Base-by-base conservation (phyloP, 1,140 invertebrate species). In the Venturia canescens region DNA sequence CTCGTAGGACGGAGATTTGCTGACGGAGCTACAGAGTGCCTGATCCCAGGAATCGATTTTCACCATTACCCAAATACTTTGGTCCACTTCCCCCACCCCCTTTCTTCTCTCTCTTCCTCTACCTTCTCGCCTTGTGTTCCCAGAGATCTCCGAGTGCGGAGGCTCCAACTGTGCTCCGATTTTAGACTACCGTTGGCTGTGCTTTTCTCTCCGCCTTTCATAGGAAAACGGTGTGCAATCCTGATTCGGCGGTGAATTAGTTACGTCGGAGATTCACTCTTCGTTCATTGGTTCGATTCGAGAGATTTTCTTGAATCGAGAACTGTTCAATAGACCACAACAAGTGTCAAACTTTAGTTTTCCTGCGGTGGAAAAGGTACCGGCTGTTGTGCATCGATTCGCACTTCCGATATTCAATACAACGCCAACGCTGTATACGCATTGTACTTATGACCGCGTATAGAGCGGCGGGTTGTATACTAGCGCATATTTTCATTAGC, bases 41-140 rank as follows among this genome's bases (percentile, higher is more conserved):
- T 27, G 75, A 60, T 60, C 29, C 23, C 72, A 53, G 34, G 53
- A 57, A 77, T 77, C 75, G 75, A 77, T 77, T 77, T 77, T 77
- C 60, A 77, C 57, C 75, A 57, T 77, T 77, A 77, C 75, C 75
- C 75, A 77, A 27, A 77, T 77, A 77, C 57, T 77, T 66, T 77
- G 75, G 75, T 66, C 75, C 63, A 38, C 5, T 53, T 38, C 60
- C n/a, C 60, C 4, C n/a, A 11, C 72, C 6, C 60, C 5, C n/a
- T 31, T 63, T n/a, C n/a, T n/a, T 31, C 23, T 21, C 21, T 27
- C 60, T 66, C 23, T 27, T 15, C 27, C 23, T 66, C 60, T 27
- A 7, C 27, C 23, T 66, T 26, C 60, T 9, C 23, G 27, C 15
- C 26, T 66, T 26, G 23, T 15, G 27, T 23, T 13, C 53, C 15